A percentile compares a stretch with the other conserved stretches of the same genome.
Evolutionary conservation across 2,113 vertebrate genomes (phyloP).

Genomic region (Pituophis catenifer): DNA sequence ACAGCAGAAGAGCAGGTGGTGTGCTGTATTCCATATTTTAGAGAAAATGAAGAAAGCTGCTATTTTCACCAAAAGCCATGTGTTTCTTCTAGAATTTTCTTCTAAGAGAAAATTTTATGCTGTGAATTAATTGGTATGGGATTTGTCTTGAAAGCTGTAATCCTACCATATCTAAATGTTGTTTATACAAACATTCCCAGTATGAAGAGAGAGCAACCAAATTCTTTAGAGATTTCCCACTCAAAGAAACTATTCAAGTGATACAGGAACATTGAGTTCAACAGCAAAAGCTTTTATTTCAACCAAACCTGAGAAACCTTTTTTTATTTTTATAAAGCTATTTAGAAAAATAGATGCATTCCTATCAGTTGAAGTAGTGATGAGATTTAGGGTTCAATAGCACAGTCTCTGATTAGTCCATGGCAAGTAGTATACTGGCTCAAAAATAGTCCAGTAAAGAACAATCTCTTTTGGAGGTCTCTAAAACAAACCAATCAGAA

Average conservation of each 20-base stretch:
- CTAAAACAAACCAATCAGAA: neutral
- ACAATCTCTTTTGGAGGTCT: neutral
- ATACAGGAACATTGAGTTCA: neutral
- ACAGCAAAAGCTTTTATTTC: neutral
- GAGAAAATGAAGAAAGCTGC: neutral
- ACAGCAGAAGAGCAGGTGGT: neutral
- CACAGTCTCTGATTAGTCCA: neutral
- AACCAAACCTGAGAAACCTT: neutral
- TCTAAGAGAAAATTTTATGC: neutral
- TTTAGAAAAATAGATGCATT: neutral
- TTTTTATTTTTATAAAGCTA: neutral
- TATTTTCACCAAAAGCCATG: neutral
- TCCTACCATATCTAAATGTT: neutral
- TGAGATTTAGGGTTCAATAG: neutral
- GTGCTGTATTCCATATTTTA: neutral
- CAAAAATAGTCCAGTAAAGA: neutral
- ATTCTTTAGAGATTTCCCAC: neutral
- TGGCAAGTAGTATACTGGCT: neutral
- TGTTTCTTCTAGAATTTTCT: neutral
- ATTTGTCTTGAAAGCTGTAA: neutral
- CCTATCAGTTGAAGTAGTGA: neutral
- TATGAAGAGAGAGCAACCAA: neutral
- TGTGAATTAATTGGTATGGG: neutral
- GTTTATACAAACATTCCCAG: neutral
- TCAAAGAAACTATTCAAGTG: neutral